A percentile compares a stretch with the other conserved stretches of the same genome.
Evolutionary conservation across 2,797 vertebrate genomes (phyloP).

Genomic region (Myotis vivesi): DNA sequence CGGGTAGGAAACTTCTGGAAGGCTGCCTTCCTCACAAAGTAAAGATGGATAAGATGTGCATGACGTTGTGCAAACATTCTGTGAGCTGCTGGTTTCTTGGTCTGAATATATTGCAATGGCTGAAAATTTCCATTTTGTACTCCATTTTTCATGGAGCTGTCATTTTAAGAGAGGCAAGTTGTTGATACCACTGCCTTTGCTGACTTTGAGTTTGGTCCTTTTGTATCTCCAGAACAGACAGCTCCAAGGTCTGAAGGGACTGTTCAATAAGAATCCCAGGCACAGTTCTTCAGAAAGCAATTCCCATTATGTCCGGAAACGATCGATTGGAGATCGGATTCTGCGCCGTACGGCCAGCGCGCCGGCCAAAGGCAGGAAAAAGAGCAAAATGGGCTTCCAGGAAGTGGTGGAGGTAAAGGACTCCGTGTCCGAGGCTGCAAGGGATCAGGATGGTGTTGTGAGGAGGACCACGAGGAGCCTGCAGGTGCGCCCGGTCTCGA

Average conservation of each 20-base stretch:
- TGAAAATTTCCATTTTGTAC: slow-evolving; percentile 64
- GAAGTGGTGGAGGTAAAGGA: slow-evolving; percentile 87
- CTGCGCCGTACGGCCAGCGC: slow-evolving; percentile 96
- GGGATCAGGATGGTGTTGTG: slow-evolving; percentile 80
- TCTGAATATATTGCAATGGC: slow-evolving; percentile 66
- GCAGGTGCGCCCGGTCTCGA: slow-evolving; percentile 92
- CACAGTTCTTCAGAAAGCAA: slow-evolving; percentile 86
- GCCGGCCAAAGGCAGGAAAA: slow-evolving; percentile 96
- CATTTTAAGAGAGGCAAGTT: fast-evolving
- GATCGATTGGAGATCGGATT: slow-evolving; percentile 93
- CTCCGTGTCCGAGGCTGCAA: slow-evolving; percentile 71
- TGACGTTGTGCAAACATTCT: slow-evolving; percentile 70
- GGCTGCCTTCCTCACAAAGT: slow-evolving; percentile 72
- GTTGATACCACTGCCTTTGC: fast-evolving
- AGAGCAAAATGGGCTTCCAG: slow-evolving; percentile 92
- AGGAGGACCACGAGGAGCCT: slow-evolving; percentile 81
- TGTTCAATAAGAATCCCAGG: slow-evolving; percentile 93
- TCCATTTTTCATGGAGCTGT: slow-evolving; percentile 51
- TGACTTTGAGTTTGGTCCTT: slow-evolving; percentile 47
- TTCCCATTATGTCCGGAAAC: slow-evolving; percentile 86
- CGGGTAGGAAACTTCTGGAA: slow-evolving; percentile 61
- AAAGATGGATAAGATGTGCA: slow-evolving; percentile 74
- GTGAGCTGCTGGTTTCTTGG: slow-evolving; percentile 62
- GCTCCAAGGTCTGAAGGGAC: slow-evolving; percentile 93
- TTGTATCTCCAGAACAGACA: slow-evolving; percentile 89